Evolutionary conservation across 2,888 invertebrate species (phyloP), one percentile per base, ranked within the genome.

Genomic region (Zygothrica quintamaculata): DNA sequence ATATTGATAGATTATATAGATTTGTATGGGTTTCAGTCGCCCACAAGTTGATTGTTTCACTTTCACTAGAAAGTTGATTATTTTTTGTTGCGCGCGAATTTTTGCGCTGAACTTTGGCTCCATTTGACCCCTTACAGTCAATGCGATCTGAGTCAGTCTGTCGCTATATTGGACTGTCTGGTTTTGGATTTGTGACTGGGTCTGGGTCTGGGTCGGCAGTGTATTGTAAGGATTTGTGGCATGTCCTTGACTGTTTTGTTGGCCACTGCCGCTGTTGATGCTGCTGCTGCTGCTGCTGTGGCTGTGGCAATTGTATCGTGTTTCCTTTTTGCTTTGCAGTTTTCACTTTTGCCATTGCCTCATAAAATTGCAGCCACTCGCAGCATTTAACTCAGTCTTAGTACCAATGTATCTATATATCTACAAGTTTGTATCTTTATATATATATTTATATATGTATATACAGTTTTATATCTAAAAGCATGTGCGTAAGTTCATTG

Each of bases 21-120:
- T 9, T n/a, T 29, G 29, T 29, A 9, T 29, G 7, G 29, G 29
- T n/a, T 7, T 9, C 13, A 26, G 31, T n/a, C 42, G 15, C 29
- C 50, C 44, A 11, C 48, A n/a, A 62, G 44, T 62, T 77, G 61
- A 78, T 85, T 74, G 65, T 78, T 79, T 79, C 79, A 85, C 82
- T 82, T 85, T 81, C 85, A 55, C 65, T 67, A 56, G 48, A 76
- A 80, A 82, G 86, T 82, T 85, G 86, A 85, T 82, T 82, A 82
- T 76, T 59, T 80, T 82, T 70, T 65, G 18, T 22, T 22, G 18
- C 69, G 72, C 72, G 77, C 57, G 69, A 46, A 65, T 52, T 70
- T 61, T 67, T 58, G 60, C 71, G 65, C 43, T 72, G 74, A 74
- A 81, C 76, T 70, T 56, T 62, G 71, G 44, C 70, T 52, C 42